phyloP scores from a whole-genome alignment of 2,888 invertebrate genomes.

The Clepsis dumicolana region DNA sequence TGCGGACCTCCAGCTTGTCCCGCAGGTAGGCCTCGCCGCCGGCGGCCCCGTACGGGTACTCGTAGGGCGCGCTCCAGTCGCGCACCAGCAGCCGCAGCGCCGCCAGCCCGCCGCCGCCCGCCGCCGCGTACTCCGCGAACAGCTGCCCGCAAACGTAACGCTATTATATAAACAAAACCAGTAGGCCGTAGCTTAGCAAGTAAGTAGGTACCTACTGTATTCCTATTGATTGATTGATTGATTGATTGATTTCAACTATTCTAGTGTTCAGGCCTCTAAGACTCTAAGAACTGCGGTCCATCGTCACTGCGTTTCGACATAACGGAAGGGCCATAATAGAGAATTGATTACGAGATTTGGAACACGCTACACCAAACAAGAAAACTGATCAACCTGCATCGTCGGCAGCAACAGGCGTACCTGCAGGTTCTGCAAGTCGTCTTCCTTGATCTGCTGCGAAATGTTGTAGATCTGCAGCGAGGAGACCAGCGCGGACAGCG shows the following conservation, averaged over 20 bases:
- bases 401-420: constrained; percentile 53
- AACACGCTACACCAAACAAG: too few relatives aligned
- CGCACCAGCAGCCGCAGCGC: constrained; percentile 92
- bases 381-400: too few relatives aligned
- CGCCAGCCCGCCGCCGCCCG: constrained; percentile 94
- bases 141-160: constrained; percentile 92
- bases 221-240: too few relatives aligned
- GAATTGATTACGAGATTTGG: too few relatives aligned
- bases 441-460: constrained; percentile 96
- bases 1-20: constrained; percentile 89
- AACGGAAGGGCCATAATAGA: too few relatives aligned
- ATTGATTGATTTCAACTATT: too few relatives aligned
- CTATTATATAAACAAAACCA: background rate
- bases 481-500: constrained; percentile 95
- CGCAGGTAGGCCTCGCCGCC: constrained; percentile 94
- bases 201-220: too few relatives aligned
- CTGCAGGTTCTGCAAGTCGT: constrained; percentile 96
- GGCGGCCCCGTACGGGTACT: constrained; percentile 92
- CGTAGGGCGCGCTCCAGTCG: constrained; percentile 98
- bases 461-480: constrained; percentile 96
- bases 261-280: too few relatives aligned
- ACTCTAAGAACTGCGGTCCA: too few relatives aligned
- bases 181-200: background rate
- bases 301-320: too few relatives aligned
- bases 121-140: constrained; percentile 97